A percentile compares a stretch with the other conserved stretches of the same genome.
phyloP scores from a whole-genome alignment of 2,888 invertebrate species.

The Stramonita haemastoma region DNA sequence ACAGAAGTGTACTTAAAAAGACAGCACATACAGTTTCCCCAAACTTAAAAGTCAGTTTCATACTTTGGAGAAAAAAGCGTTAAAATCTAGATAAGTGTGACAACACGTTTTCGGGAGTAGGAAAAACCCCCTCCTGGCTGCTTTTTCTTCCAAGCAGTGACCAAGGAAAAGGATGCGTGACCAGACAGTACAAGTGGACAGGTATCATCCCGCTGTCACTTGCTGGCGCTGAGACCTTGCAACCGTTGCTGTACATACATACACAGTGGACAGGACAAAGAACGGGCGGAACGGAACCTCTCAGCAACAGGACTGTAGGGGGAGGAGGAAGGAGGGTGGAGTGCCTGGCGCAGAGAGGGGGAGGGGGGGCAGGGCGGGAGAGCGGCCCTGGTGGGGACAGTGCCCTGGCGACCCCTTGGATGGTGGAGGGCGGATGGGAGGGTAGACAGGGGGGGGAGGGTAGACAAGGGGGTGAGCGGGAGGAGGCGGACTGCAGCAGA shows the following conservation, averaged over 20 bases:
- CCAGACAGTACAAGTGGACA: not conserved
- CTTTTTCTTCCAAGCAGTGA: no score
- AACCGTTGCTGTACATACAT: not conserved
- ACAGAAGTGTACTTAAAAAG: no score
- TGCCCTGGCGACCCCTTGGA: constrained; percentile 24
- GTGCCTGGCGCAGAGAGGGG: not conserved
- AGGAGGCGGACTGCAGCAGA: not conserved
- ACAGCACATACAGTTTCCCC: no score
- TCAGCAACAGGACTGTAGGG: not conserved
- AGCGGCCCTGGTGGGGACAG: not conserved
- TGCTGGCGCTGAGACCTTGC: not conserved
- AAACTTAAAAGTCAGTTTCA: no score
- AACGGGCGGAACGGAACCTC: not conserved
- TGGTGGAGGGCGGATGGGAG: constrained; percentile 33
- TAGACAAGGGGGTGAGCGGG: not conserved
- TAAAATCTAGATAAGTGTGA: no score
- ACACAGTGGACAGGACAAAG: not conserved
- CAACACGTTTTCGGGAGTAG: no score
- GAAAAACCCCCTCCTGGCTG: no score
- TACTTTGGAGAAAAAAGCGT: no score
- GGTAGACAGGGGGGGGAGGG: constrained; percentile 34
- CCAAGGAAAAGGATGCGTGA: not conserved
- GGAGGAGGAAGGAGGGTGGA: not conserved
- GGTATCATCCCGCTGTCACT: not conserved
- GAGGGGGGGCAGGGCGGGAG: not conserved